Percentiles rank a stretch among this genome's conserved stretches.
These are phyloP conservation scores for Thymallus thymallus DNA, from an alignment of 2,113 vertebrate genomes.

Conservation along the genomic window DNA sequence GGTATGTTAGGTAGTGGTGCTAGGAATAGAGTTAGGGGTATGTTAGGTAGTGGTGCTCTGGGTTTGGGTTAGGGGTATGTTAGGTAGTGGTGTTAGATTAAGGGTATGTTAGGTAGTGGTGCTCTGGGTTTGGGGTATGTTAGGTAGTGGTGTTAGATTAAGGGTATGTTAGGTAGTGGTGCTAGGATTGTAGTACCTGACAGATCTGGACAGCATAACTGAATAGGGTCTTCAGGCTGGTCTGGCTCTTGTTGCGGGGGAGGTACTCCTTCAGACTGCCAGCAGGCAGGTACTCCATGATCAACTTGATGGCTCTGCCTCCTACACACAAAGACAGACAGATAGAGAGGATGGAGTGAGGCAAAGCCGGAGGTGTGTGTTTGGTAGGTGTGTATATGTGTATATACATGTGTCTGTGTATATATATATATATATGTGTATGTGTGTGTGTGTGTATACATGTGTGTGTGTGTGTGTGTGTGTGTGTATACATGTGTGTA, in stretches of 20 bases:
- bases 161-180: too few relatives aligned
- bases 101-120: too few relatives aligned
- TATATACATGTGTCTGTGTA: not conserved
- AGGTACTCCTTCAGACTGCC: constrained; percentile 97
- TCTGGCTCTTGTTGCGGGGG: constrained; percentile 84
- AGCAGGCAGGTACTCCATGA: constrained; percentile 96
- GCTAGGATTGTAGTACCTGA: constrained; percentile 70
- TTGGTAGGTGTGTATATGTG: not conserved
- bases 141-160: not conserved
- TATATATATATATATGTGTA: not conserved
- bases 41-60: too few relatives aligned
- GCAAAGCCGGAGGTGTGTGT: not conserved
- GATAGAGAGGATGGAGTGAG: not conserved
- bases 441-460: not conserved
- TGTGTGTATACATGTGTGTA: not conserved
- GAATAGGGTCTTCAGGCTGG: constrained; percentile 81
- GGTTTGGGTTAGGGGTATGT: too few relatives aligned
- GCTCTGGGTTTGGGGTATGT: too few relatives aligned
- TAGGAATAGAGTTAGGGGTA: too few relatives aligned
- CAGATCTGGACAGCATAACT: constrained; percentile 91
- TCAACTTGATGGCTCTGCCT: constrained; percentile 90
- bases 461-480: not conserved
- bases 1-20: too few relatives aligned
- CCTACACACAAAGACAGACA: constrained; percentile 65
- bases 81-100: too few relatives aligned